Evolutionary conservation across 2,888 invertebrate genomes (phyloP), one percentile per base, ranked within the genome.

Genomic region (Phasia obesa): DNA sequence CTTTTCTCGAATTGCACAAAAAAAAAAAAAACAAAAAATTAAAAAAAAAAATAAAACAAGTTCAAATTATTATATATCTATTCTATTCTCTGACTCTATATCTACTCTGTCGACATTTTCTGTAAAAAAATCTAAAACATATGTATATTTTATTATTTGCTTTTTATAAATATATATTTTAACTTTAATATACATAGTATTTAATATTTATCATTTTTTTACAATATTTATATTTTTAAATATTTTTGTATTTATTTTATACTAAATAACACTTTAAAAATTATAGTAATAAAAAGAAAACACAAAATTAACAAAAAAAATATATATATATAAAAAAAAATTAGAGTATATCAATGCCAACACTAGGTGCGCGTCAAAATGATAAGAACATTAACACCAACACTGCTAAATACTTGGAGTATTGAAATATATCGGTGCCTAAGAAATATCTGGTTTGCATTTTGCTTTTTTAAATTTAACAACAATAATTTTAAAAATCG

Each of bases 231-330:
- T 76, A 71, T 76, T 76, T 69, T 70, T 42, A 79, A 76, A 67
- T 71, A 60, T 65, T 53, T 81, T 75, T 78, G 57, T 83, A 79
- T 83, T 83, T 79, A 67, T 83, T 83, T 83, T 79, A 67, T 71
- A 79, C 71, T 76, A 71, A 79, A 81, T 71, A 76, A 74, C 62
- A 53, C 38, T 13, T 25, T 70, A 65, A n/a, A n/a, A n/a, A 75
- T 31, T 77, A 70, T 77, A 70, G 21, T 27, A 73, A 31, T 38
- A 21, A 70, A 47, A 69, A 47, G 71, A 31, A 51, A 55, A 64
- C 15, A 19, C 67, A 47, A 25, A 31, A 47, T 47, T 42, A 5
- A 4, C 51, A n/a, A 47, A 47, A 47, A 51, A 73, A 70, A 71
- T 69, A 62, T 53, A 71, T 4, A 27, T 27, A 27, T 11, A 35